Evolutionary conservation across 2,888 invertebrate genomes (phyloP), one percentile per base, ranked within the genome.

Genomic region (Ceratothoa steindachneri): DNA sequence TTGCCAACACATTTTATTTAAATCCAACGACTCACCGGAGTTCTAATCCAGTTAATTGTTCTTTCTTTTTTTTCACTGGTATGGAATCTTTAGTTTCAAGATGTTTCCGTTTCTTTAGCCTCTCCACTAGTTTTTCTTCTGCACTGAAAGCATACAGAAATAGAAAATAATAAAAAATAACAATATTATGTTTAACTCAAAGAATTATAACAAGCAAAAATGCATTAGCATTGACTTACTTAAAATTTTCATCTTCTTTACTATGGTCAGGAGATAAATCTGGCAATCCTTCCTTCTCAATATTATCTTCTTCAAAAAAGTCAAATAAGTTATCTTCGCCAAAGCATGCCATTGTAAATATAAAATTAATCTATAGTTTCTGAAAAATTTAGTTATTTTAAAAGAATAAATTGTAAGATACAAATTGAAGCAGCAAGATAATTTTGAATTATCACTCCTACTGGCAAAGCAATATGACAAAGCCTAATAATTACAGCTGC

Each of bases 291-390:
- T 76, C 69, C 12, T 53, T 66, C 55, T 73, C 51, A 24, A 64
- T 70, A 0, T 69, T 68, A 28, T 65, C 68, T 19, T 82, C 73
- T 51, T 83, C 80, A 4, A 82, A 73, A 77, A 81, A 64, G 7
- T 78, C 78, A 64, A 78, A 78, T 9, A 78, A 30, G 22, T 78
- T 75, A 1, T 75, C 77, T 22, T 60, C 69, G 2, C 67, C 78
- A 28, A 78, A 78, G 30, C 78, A 78, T 30, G 78, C 78, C 78
- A 78, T 78, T 64, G 28, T 75, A 31, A 41, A 60, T 51, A 51
- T 51, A n/a, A n/a, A n/a, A n/a, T n/a, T n/a, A n/a, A n/a, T n/a
- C n/a, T n/a, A n/a, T n/a, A n/a, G n/a, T n/a, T n/a, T n/a, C n/a
- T n/a, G n/a, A n/a, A n/a, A n/a, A n/a, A n/a, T n/a, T n/a, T n/a